Percentiles rank a stretch among this genome's conserved stretches.
Conservation (phyloP, 2,888 invertebrate genomes). For the Drosophila picticornis region DNA sequence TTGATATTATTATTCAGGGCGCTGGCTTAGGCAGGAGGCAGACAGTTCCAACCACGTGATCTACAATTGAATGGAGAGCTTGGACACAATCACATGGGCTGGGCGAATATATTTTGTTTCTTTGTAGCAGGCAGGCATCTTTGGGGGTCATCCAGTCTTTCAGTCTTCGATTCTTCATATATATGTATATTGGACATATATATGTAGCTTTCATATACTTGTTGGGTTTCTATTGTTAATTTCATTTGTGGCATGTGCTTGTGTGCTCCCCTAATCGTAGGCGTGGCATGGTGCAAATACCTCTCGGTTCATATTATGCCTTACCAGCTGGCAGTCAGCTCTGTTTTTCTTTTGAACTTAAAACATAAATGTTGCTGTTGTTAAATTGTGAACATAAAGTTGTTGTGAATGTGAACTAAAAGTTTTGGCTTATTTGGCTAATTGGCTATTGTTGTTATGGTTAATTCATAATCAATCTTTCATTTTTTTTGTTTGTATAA, state of each 20-base stretch:
- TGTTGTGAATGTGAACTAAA: slow-evolving; percentile 50
- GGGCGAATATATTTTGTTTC: slow-evolving; percentile 38
- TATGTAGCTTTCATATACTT: slow-evolving; percentile 25
- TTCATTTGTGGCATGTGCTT: slow-evolving; percentile 57
- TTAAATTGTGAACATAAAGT: slow-evolving; percentile 62
- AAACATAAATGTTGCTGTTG: slow-evolving; percentile 73
- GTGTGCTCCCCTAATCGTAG: slow-evolving; percentile 9
- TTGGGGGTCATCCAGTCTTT: slow-evolving; percentile 41
- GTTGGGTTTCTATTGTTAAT: slow-evolving; percentile 63
- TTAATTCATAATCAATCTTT: slow-evolving; percentile 40
- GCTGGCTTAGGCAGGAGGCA: slow-evolving; percentile 10
- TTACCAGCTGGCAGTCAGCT: slow-evolving; percentile 37
- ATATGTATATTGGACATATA: neutral
- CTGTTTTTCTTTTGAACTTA: slow-evolving; percentile 46
- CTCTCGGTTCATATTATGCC: slow-evolving; percentile 9
- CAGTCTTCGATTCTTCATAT: slow-evolving; percentile 31
- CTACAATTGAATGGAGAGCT: slow-evolving; percentile 11
- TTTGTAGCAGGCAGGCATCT: slow-evolving; percentile 60
- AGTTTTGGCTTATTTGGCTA: slow-evolving; percentile 75
- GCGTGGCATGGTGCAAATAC: slow-evolving; percentile 19
- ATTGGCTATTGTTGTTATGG: slow-evolving; percentile 70
- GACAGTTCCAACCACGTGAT: slow-evolving; percentile 19
- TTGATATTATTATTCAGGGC: slow-evolving; percentile 6
- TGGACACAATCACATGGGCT: slow-evolving; percentile 40
- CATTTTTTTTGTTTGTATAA: slow-evolving; percentile 82